A percentile compares a stretch with the other conserved stretches of the same genome.
Conservation (phyloP, 2,113 vertebrate species). For the Python bivittatus region DNA sequence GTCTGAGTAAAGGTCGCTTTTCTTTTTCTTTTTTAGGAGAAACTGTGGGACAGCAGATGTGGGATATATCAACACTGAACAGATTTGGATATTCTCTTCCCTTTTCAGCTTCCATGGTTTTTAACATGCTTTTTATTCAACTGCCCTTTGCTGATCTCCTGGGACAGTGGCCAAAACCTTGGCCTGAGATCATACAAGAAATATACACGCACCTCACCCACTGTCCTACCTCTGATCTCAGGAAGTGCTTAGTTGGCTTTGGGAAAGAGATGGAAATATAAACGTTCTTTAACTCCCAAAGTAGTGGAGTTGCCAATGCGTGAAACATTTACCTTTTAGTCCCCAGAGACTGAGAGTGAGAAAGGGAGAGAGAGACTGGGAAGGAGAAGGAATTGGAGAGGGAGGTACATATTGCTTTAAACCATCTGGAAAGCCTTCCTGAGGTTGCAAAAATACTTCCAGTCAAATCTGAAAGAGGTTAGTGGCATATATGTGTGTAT, state of each 20-base stretch:
- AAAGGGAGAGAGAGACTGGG: neutral
- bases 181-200: constrained; percentile 29
- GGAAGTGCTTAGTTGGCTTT: constrained; percentile 29
- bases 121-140: constrained; percentile 14
- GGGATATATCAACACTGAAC: neutral
- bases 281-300: constrained; percentile 19
- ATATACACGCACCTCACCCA: constrained; percentile 25
- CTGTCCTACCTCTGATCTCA: constrained; percentile 35
- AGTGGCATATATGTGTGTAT: neutral
- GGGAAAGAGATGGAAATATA: constrained; percentile 29
- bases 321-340: constrained; percentile 24
- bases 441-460: constrained; percentile 12
- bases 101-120: constrained; percentile 1
- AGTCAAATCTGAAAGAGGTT: constrained; percentile 10
- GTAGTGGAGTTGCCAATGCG: neutral
- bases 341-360: neutral
- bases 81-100: neutral
- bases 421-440: constrained; percentile 5
- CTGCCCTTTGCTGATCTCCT: constrained; percentile 19
- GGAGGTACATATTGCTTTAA: neutral
- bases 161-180: constrained; percentile 8
- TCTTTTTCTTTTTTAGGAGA: neutral
- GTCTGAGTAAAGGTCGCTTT: neutral
- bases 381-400: neutral
- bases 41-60: constrained; percentile 11